phyloP scores from a whole-genome alignment of 2,888 invertebrate genomes.

The Anthrax anthrax region DNA sequence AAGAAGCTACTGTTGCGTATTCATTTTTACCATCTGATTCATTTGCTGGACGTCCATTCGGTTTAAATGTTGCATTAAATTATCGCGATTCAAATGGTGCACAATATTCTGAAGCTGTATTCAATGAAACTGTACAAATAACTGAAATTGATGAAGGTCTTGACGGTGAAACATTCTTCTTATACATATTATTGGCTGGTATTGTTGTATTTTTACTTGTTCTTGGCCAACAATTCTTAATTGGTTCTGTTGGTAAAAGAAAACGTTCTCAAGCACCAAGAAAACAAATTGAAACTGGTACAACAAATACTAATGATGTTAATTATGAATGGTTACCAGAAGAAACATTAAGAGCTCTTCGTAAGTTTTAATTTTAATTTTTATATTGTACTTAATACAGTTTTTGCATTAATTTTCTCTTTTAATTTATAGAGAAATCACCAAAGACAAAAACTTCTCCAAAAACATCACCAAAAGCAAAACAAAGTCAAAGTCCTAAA shows the following conservation, averaged over 20 bases:
- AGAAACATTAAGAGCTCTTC: slow-evolving; percentile 68
- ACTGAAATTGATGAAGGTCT: slow-evolving; percentile 93
- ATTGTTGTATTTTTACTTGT: slow-evolving; percentile 76
- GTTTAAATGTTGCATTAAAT: slow-evolving; percentile 80
- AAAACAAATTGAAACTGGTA: slow-evolving; percentile 77
- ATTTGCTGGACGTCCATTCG: slow-evolving; percentile 95
- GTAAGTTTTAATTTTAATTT: slow-evolving; percentile 42
- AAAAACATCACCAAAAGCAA: slow-evolving; percentile 36
- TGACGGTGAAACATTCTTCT: slow-evolving; percentile 97
- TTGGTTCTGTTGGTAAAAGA: slow-evolving; percentile 68
- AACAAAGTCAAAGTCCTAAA: slow-evolving; percentile 53
- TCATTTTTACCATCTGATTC: slow-evolving; percentile 89
- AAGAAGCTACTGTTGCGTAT: slow-evolving; percentile 91
- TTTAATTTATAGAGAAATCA: slow-evolving; percentile 52
- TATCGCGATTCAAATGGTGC: slow-evolving; percentile 65
- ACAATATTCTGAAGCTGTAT: slow-evolving; percentile 70
- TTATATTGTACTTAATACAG: background rate
- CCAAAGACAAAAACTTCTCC: slow-evolving; percentile 47
- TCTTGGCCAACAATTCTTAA: slow-evolving; percentile 74
- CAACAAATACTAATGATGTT: slow-evolving; percentile 75
- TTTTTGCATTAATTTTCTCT: slow-evolving; percentile 3
- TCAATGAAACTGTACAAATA: slow-evolving; percentile 94
- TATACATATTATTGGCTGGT: slow-evolving; percentile 89
- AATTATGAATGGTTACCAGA: slow-evolving; percentile 98
- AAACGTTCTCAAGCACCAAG: slow-evolving; percentile 37